phyloP scores from a whole-genome alignment of 2,797 vertebrate genomes.

The Notoglanidium macrostoma region DNA sequence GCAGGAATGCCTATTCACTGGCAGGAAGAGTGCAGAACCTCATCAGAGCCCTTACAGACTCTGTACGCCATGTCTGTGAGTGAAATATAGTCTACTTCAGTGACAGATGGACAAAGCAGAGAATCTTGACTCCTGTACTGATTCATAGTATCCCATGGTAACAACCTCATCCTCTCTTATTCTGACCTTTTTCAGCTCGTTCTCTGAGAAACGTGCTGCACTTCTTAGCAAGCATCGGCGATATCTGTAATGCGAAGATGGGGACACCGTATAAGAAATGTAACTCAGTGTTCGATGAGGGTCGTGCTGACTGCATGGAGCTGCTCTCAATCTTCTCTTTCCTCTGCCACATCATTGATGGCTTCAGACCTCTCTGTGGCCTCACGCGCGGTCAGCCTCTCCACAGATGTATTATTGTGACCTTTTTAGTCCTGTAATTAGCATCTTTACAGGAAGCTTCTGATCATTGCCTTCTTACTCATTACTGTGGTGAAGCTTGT shows the following conservation, averaged over 20 bases:
- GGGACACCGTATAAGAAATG: slow-evolving; percentile 81
- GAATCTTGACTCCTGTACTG: background rate
- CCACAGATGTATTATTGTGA: slow-evolving; percentile 41
- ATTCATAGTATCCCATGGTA: background rate
- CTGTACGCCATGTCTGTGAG: slow-evolving; percentile 81
- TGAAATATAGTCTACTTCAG: background rate
- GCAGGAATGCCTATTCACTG: slow-evolving; percentile 72
- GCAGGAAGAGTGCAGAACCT: slow-evolving; percentile 75
- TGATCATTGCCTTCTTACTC: slow-evolving; percentile 13
- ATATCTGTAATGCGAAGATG: slow-evolving; percentile 80
- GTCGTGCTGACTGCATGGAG: slow-evolving; percentile 70
- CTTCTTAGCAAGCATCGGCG: slow-evolving; percentile 77
- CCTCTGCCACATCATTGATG: slow-evolving; percentile 76
- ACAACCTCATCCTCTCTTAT: background rate
- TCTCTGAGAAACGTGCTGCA: slow-evolving; percentile 77
- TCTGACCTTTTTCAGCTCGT: slow-evolving; percentile 68
- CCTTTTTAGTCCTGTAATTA: slow-evolving; percentile 45
- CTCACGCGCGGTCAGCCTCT: slow-evolving; percentile 68
- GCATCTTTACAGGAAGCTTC: slow-evolving; percentile 38
- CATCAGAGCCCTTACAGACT: slow-evolving; percentile 74
- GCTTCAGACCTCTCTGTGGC: slow-evolving; percentile 78
- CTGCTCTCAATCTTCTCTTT: slow-evolving; percentile 70
- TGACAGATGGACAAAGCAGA: background rate
- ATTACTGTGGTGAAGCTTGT: slow-evolving; percentile 27
- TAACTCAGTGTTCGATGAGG: slow-evolving; percentile 66